A percentile compares a stretch with the other conserved stretches of the same genome.
These are phyloP conservation scores for Albula glossodonta DNA, from an alignment of 2,113 vertebrate genomes.

Conservation along the genomic window DNA sequence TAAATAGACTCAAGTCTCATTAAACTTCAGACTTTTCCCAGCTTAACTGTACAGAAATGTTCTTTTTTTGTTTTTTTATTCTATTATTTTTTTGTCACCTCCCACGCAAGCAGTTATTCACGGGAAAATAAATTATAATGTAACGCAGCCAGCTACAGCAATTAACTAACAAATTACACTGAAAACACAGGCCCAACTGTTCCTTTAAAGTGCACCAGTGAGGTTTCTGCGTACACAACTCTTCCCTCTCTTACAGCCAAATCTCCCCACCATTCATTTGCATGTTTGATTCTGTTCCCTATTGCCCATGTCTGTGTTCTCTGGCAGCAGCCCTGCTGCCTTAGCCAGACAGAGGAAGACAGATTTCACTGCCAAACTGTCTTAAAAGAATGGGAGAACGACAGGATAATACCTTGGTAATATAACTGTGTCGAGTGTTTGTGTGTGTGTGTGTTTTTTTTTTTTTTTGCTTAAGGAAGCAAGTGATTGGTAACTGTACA, in stretches of 20 bases:
- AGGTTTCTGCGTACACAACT: constrained; percentile 38
- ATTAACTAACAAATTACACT: not conserved
- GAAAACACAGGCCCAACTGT: constrained; percentile 44
- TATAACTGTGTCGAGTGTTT: not conserved
- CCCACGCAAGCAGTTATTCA: not conserved
- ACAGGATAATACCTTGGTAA: not conserved
- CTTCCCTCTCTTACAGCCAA: constrained; percentile 37
- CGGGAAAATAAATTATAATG: not conserved
- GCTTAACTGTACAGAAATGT: not conserved
- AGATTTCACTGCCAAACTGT: not conserved
- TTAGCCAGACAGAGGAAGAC: constrained; percentile 23
- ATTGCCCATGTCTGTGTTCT: constrained; percentile 40
- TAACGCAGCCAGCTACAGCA: not conserved
- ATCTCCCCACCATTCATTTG: constrained; percentile 32
- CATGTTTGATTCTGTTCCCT: constrained; percentile 42
- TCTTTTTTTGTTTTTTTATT: not conserved
- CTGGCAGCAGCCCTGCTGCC: constrained; percentile 36
- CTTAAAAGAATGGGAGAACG: not conserved
- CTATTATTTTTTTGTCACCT: not conserved
- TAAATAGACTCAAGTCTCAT: not conserved
- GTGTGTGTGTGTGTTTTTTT: not conserved
- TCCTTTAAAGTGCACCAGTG: constrained; percentile 42
- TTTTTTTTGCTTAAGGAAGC: too few species aligned
- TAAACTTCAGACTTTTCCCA: not conserved
- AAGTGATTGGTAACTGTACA: not conserved